Evolutionary conservation across 1,140 invertebrate species (phyloP), one percentile per base, ranked within the genome.

Genomic region (Micrasema minimum): DNA sequence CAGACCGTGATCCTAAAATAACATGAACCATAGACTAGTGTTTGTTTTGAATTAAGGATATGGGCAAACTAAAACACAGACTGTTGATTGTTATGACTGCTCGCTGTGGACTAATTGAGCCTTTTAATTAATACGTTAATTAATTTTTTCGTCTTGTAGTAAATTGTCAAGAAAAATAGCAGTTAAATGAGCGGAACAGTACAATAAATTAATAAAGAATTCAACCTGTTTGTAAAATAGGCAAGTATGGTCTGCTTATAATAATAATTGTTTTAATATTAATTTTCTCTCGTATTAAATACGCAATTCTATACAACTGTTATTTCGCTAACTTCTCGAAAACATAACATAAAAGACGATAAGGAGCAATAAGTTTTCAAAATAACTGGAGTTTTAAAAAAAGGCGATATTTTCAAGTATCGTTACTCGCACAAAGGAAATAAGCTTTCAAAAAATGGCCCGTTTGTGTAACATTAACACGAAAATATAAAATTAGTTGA

Each of bases 21-120:
- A 64, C 61, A 64, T 3, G 41, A 64, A 3, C 61, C 61, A 12
- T 1, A 31, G 10, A 18, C 43, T 64, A 64, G 31, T 64, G 43
- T 64, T 64, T 64, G 61, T 41, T 48, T 64, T 46, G 45, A 64
- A 46, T 64, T 64, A 48, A 53, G 61, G 61, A 26, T 45, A 46
- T 46, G 10, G 26, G 3, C 23, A 7, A 20, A 48, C 20, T 23
- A 64, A 16, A 64, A 22, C 61, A 48, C 1, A 2, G 55, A 22
- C 23, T 53, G 50, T 31, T 31, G 26, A 31, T 31, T 31, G 7
- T 31, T 31, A 31, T 31, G 26, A 31, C 26, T 31, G 26, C 26
- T 31, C 26, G 7, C 26, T 31, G 7, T 31, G 26, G 26, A 31
- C 26, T 4, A 31, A 4, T 31, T 31, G 26, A 31, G 26, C n/a